Base-by-base conservation (phyloP, 2,797 vertebrate genomes). In the Rhodeus uyekii region DNA sequence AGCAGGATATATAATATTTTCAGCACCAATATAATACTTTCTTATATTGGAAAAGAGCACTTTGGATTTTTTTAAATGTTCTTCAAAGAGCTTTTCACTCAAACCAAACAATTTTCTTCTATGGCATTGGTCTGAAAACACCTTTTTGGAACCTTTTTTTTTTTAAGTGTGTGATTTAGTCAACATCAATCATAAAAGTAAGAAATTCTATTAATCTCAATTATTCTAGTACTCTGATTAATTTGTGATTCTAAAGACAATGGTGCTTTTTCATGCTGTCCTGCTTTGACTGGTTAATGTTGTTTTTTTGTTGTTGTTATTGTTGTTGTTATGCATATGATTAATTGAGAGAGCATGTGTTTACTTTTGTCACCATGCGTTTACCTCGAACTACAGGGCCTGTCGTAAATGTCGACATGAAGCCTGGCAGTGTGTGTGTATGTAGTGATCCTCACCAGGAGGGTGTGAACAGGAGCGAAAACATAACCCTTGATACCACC, bases 321-420 rank as follows among this genome's bases (percentile, higher is more conserved):
- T 80, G 46, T 67, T 75, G 53, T 63, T 78, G 76, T 75, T 13
- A 22, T 39, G 32, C 13, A 19, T 46, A 48, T 68, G 64, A 79
- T 48, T 79, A 53, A 84, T 82, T 13, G 34, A 34, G 32, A 48
- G 63, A 80, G 50, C 50, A 82, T 82, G 63, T 76, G 80, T 80
- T 83, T 85, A 61, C 71, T 50, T 80, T 86, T 13, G n/a, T 83
- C 53, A 55, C 55, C 84, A 71, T 60, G 44, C 72, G 81, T 86
- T 86, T 86, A 65, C 50, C 36, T 76, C 74, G 39, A 68, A 64
- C 84, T 60, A 50, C 81, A 72, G 65, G 72, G 34, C 13, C 63
- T 53, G 77, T 83, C 61, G 38, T 83, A 86, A 85, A 85, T 79
- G 42, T 75, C 69, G 19, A 27, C 69, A 39, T 65, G 69, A 82